These are phyloP conservation scores for Erebia palarica DNA, from an alignment of 2,888 invertebrate species.

Conservation along the genomic window DNA sequence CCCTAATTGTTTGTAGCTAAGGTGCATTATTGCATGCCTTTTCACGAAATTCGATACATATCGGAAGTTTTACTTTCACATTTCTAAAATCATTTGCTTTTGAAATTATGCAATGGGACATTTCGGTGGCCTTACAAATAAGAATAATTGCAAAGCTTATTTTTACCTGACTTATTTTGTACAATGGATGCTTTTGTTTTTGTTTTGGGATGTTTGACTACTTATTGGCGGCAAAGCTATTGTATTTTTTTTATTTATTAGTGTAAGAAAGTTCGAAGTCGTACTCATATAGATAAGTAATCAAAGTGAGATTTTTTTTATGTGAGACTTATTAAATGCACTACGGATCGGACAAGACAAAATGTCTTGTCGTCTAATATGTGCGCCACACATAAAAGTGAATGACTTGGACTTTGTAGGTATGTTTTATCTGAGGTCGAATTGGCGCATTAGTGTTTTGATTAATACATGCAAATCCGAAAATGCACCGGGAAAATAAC, in stretches of 20 bases:
- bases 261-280: not conserved
- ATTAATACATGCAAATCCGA: too few relatives aligned
- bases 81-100: conserved; percentile 50
- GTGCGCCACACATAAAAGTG: not conserved
- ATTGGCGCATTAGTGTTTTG: too few relatives aligned
- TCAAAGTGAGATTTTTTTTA: conserved; percentile 1
- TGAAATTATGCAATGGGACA: conserved; percentile 47
- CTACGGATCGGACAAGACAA: too few relatives aligned
- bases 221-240: conserved; percentile 20
- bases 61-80: conserved; percentile 62
- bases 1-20: not conserved
- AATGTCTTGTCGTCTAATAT: not conserved
- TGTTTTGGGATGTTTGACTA: conserved; percentile 28
- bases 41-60: conserved; percentile 22
- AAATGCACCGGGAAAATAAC: too few relatives aligned
- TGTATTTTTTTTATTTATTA: conserved; percentile 4
- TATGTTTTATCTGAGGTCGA: too few relatives aligned
- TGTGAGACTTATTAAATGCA: not conserved
- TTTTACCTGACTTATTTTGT: conserved; percentile 26
- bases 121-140: conserved; percentile 32
- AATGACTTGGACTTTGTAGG: too few relatives aligned
- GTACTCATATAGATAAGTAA: not conserved
- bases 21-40: not conserved
- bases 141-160: conserved; percentile 9
- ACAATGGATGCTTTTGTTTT: conserved; percentile 26